Evolutionary conservation across 2,888 invertebrate species (phyloP).

Genomic region (Crocallis elinguaria): DNA sequence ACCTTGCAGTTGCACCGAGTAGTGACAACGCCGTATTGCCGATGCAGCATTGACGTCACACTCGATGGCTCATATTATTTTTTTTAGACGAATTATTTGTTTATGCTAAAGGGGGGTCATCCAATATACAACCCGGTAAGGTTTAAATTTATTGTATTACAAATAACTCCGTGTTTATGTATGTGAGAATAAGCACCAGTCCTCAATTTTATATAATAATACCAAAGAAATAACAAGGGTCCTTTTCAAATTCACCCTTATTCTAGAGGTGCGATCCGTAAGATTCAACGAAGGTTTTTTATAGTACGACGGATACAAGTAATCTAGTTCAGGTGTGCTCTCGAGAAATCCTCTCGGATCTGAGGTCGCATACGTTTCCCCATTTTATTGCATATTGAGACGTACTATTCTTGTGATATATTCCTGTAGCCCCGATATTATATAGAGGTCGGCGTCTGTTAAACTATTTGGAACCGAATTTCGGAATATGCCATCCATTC

Average conservation of each 20-base stretch:
- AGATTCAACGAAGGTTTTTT: constrained; percentile 75
- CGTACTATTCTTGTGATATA: constrained; percentile 75
- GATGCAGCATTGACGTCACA: too few species aligned
- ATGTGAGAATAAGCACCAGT: constrained; percentile 59
- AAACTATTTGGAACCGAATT: constrained; percentile 60
- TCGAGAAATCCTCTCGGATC: constrained; percentile 71
- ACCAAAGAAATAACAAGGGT: constrained; percentile 60
- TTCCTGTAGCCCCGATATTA: constrained; percentile 59
- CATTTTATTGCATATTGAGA: constrained; percentile 83
- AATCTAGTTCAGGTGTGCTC: constrained; percentile 82
- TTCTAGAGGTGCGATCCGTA: constrained; percentile 65
- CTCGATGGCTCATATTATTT: too few species aligned
- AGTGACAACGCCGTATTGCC: too few species aligned
- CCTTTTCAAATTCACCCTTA: constrained; percentile 71
- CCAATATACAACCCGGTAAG: too few species aligned
- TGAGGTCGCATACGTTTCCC: constrained; percentile 75
- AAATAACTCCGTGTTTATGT: too few species aligned
- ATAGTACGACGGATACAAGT: constrained; percentile 72
- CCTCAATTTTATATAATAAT: constrained; percentile 67
- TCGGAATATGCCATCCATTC: constrained; percentile 43
- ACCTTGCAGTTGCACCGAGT: too few species aligned
- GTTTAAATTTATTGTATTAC: too few species aligned
- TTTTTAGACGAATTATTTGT: too few species aligned
- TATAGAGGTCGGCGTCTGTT: constrained; percentile 57
- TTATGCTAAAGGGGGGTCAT: too few species aligned